Conservation (phyloP, 2,113 vertebrate species). For the Anas platyrhynchos region DNA sequence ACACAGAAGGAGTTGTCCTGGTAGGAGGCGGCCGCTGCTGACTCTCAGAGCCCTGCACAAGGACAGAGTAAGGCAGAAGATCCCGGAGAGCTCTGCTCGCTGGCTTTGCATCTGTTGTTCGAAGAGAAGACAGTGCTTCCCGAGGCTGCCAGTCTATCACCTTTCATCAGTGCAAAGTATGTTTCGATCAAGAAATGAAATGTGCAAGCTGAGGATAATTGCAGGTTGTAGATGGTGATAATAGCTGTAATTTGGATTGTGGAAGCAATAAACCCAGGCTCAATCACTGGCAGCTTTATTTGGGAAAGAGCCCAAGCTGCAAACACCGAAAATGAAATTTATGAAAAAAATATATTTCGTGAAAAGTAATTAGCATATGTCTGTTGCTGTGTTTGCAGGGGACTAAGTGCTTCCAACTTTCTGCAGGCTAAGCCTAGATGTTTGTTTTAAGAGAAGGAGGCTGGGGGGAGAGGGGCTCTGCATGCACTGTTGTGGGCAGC, state of each 20-base stretch:
- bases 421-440: not conserved
- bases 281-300: conserved; percentile 49
- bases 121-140: not conserved
- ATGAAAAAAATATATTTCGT: conserved; percentile 46
- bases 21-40: too few relatives aligned
- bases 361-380: conserved; percentile 9
- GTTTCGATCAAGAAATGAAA: conserved; percentile 32
- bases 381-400: conserved; percentile 1
- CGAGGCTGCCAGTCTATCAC: conserved; percentile 3
- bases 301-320: conserved; percentile 26
- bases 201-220: conserved; percentile 48
- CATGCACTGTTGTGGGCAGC: rapidly evolving
- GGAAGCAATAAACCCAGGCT: conserved; percentile 54
- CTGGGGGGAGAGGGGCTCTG: not conserved
- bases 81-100: not conserved
- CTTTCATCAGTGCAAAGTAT: not conserved
- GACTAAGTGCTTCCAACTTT: not conserved
- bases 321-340: conserved; percentile 58
- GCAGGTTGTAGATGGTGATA: conserved; percentile 52
- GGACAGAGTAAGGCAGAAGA: too few relatives aligned
- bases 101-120: not conserved
- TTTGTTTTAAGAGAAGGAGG: not conserved
- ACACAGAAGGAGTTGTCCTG: too few relatives aligned
- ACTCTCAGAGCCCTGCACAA: too few relatives aligned
- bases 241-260: conserved; percentile 63